Percentiles rank a stretch among this genome's conserved stretches.
phyloP scores from a whole-genome alignment of 2,113 vertebrate genomes.

The Salvator merianae region DNA sequence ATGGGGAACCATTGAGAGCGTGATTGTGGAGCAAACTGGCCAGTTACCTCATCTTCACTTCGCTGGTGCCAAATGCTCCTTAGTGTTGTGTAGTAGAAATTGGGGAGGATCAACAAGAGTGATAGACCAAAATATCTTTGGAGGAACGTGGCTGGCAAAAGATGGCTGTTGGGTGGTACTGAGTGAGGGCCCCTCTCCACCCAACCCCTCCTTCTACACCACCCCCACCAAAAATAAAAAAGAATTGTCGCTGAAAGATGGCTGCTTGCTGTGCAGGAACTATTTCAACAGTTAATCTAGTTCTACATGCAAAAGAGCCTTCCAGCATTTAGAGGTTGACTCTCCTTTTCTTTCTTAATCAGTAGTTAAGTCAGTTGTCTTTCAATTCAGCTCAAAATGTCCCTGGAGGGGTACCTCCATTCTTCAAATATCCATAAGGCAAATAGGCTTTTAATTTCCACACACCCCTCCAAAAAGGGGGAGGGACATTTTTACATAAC shows the following conservation, averaged over 20 bases:
- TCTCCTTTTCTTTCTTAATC: constrained; percentile 67
- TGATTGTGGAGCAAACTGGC: too few species aligned
- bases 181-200: background rate
- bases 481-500: constrained; percentile 47
- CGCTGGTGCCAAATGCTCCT: too few species aligned
- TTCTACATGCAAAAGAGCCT: constrained; percentile 50
- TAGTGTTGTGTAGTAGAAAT: too few species aligned
- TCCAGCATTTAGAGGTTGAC: constrained; percentile 62
- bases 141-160: too few species aligned
- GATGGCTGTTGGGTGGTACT: background rate
- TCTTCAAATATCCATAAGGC: constrained; percentile 73
- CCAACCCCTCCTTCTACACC: background rate
- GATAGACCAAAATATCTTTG: too few species aligned
- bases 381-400: constrained; percentile 65
- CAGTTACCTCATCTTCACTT: too few species aligned
- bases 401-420: constrained; percentile 71
- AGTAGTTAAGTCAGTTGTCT: constrained; percentile 70
- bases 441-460: constrained; percentile 66
- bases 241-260: background rate
- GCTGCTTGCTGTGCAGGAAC: constrained; percentile 30
- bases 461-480: constrained; percentile 53
- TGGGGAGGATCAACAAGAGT: too few species aligned
- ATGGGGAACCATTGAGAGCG: too few species aligned
- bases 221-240: constrained; percentile 36
- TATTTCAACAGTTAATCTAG: constrained; percentile 58